phyloP scores from a whole-genome alignment of 92 coral and sea anemone species.

The Metridium senile region DNA sequence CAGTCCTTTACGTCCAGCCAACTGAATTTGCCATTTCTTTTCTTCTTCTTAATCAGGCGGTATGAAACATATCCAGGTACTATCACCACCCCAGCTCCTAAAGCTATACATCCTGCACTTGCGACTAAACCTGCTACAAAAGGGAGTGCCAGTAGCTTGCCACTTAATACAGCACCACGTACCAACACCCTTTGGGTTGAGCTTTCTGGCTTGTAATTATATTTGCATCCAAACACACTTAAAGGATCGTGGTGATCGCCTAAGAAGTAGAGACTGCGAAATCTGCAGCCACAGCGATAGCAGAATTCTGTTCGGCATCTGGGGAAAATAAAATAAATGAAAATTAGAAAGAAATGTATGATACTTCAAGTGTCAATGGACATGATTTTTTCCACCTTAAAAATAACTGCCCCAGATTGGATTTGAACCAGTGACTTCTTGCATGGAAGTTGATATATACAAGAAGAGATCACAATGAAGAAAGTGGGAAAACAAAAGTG shows the following conservation, averaged over 20 bases:
- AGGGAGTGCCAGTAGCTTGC: constrained; percentile 60
- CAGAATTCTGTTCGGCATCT: constrained; percentile 90
- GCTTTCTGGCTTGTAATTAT: constrained; percentile 73
- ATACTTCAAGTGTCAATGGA: no score
- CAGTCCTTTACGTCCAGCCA: not conserved
- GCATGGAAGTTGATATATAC: no score
- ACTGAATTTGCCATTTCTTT: constrained; percentile 17
- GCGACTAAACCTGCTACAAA: constrained; percentile 72
- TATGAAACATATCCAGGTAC: constrained; percentile 84
- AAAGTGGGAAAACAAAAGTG: no score
- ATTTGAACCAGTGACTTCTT: no score
- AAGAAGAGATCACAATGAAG: no score
- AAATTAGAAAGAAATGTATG: not conserved
- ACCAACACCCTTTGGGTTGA: constrained; percentile 76
- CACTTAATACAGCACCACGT: constrained; percentile 79
- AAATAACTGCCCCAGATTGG: no score
- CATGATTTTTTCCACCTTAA: no score
- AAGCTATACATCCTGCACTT: constrained; percentile 68
- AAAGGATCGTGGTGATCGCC: constrained; percentile 88
- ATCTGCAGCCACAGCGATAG: constrained; percentile 77
- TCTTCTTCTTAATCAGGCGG: constrained; percentile 61
- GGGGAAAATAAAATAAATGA: not conserved
- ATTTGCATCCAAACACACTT: constrained; percentile 86
- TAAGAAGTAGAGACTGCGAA: constrained; percentile 67
- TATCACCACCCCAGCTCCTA: constrained; percentile 72